Evolutionary conservation across 2,888 invertebrate genomes (phyloP).

Genomic region (Euphydryas editha): DNA sequence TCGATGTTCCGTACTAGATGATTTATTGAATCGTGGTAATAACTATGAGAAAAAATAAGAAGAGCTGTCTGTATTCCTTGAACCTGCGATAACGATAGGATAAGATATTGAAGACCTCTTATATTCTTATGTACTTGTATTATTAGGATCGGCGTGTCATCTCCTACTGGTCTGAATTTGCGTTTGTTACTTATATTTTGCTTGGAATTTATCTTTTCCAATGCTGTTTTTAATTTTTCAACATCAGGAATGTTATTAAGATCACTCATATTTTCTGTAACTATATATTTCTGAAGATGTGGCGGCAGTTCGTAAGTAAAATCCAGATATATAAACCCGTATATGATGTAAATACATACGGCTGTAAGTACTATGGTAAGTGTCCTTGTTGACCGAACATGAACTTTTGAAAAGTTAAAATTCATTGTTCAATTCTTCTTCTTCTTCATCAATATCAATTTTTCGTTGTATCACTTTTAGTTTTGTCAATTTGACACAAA

Average conservation of each 20-base stretch:
- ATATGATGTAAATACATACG: slow-evolving; percentile 3
- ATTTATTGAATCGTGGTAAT: slow-evolving; percentile 51
- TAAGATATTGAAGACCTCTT: slow-evolving; percentile 51
- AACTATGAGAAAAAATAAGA: slow-evolving; percentile 61
- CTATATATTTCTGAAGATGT: slow-evolving; percentile 16
- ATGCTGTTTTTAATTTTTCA: slow-evolving; percentile 33
- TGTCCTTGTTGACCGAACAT: neutral
- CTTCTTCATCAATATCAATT: no score
- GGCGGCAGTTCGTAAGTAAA: neutral
- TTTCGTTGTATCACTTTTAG: no score
- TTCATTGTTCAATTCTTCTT: neutral
- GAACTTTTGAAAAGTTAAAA: neutral
- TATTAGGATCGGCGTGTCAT: slow-evolving; percentile 47
- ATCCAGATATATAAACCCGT: neutral
- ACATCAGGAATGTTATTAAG: neutral
- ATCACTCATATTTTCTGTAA: neutral
- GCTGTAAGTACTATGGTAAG: slow-evolving; percentile 4
- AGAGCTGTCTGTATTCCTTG: slow-evolving; percentile 48
- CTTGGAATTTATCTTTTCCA: slow-evolving; percentile 47
- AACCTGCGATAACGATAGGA: slow-evolving; percentile 55
- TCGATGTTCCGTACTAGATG: slow-evolving; percentile 50
- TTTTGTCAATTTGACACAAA: no score
- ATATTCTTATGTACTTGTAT: slow-evolving; percentile 52
- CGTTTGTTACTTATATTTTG: slow-evolving; percentile 45
- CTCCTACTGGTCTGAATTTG: slow-evolving; percentile 41